A percentile compares a stretch with the other conserved stretches of the same genome.
Evolutionary conservation across 2,888 invertebrate genomes (phyloP).

Genomic region (Sarcophaga rosellei): DNA sequence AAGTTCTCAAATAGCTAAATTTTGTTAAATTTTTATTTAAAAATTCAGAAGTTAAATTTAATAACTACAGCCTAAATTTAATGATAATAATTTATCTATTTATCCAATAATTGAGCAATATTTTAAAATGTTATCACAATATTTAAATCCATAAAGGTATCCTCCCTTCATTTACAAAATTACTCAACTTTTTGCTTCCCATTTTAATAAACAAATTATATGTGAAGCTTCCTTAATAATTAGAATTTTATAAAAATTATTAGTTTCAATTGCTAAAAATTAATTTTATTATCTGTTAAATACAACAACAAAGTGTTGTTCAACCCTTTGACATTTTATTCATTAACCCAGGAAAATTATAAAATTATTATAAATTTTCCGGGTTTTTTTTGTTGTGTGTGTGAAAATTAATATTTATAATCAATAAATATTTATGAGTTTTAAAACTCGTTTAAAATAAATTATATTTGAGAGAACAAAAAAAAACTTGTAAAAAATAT

Average conservation of each 20-base stretch:
- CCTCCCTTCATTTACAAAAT: neutral
- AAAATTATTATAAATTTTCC: neutral
- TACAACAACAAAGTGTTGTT: neutral
- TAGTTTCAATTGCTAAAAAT: conserved; percentile 56
- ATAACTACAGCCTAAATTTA: no score
- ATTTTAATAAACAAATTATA: no score
- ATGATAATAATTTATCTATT: no score
- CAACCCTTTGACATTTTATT: conserved; percentile 12
- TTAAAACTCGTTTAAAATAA: conserved; percentile 50
- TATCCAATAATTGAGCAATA: no score
- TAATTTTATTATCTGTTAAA: conserved; percentile 29
- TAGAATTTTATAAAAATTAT: conserved; percentile 25
- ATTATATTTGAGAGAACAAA: conserved; percentile 30
- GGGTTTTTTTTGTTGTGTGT: neutral
- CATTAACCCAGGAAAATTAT: conserved; percentile 22
- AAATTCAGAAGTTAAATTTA: no score
- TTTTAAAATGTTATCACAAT: no score
- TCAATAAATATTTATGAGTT: conserved; percentile 69
- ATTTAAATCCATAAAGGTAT: no score
- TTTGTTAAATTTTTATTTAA: no score
- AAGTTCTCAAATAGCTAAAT: no score
- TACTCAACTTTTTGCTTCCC: neutral
- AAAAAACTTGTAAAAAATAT: neutral
- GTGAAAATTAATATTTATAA: conserved; percentile 51
- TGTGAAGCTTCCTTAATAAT: no score